These are phyloP conservation scores for Brachypalpus laphriformis DNA, from an alignment of 2,888 invertebrate species.

Conservation along the genomic window DNA sequence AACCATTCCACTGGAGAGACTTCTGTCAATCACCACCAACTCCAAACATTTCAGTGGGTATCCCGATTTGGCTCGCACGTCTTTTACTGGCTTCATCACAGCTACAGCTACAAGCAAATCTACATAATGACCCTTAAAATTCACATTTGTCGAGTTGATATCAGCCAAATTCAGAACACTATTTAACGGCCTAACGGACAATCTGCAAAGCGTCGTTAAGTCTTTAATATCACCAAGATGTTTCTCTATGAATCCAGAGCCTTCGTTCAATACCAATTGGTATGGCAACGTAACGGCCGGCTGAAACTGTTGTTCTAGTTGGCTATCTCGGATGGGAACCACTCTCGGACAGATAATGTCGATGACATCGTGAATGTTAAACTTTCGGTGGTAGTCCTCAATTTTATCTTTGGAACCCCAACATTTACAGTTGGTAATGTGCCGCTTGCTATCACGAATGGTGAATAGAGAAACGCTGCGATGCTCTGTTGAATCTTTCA, in stretches of 20 bases:
- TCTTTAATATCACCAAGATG: constrained; percentile 84
- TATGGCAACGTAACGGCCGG: constrained; percentile 88
- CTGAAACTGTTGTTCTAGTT: constrained; percentile 85
- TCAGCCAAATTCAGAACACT: constrained; percentile 78
- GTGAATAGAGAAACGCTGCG: constrained; percentile 91
- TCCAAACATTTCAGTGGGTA: constrained; percentile 84
- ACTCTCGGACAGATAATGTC: constrained; percentile 87
- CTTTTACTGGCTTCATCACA: constrained; percentile 85
- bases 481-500: constrained; percentile 81
- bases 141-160: constrained; percentile 74
- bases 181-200: constrained; percentile 86
- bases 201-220: constrained; percentile 84
- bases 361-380: constrained; percentile 88
- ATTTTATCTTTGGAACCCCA: constrained; percentile 89
- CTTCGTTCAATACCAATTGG: constrained; percentile 87
- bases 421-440: constrained; percentile 89
- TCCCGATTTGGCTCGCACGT: constrained; percentile 83
- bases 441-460: constrained; percentile 88
- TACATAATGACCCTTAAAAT: constrained; percentile 80
- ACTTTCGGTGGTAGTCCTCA: constrained; percentile 85
- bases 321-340: constrained; percentile 79
- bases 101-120: constrained; percentile 89
- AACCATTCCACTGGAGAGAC: constrained; percentile 84
- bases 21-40: constrained; percentile 87
- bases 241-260: constrained; percentile 85